A percentile compares a stretch with the other conserved stretches of the same genome.
phyloP scores from a whole-genome alignment of 2,113 vertebrate genomes.

The Austrofundulus limnaeus region DNA sequence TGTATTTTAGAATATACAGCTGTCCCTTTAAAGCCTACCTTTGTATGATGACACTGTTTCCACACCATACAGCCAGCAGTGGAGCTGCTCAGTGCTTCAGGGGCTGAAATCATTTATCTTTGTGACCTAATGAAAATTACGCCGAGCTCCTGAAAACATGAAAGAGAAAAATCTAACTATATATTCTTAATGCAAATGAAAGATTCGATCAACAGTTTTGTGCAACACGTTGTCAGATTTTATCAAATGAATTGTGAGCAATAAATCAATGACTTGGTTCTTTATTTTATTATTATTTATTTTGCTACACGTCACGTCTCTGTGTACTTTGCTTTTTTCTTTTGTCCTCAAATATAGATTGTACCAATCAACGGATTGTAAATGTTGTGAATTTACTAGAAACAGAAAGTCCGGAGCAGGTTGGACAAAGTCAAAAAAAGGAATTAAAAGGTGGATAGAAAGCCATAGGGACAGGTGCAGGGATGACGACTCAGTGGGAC shows the following conservation, averaged over 20 bases:
- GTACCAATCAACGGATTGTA: too few relatives aligned
- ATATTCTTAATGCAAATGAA: not conserved
- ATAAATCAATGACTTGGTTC: not conserved
- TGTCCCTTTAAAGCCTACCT: too few relatives aligned
- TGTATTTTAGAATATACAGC: too few relatives aligned
- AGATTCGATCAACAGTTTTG: too few relatives aligned
- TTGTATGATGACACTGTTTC: too few relatives aligned
- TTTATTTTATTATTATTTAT: too few relatives aligned
- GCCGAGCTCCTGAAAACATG: slow-evolving; percentile 9
- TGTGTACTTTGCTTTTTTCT: not conserved
- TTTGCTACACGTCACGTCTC: not conserved
- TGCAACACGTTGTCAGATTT: not conserved
- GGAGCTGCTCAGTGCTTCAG: slow-evolving; percentile 21
- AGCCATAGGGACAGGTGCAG: not conserved
- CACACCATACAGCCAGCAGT: slow-evolving; percentile 47
- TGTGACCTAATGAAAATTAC: slow-evolving; percentile 34
- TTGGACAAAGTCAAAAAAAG: not conserved
- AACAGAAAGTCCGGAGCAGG: not conserved
- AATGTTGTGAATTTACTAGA: not conserved
- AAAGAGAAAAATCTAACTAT: not conserved
- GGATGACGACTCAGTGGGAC: not conserved
- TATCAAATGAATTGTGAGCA: not conserved
- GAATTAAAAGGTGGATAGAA: not conserved
- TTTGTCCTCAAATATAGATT: too few relatives aligned
- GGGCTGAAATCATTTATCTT: slow-evolving; percentile 28